Conservation (phyloP, 2,888 invertebrate genomes). For the Microctonus aethiopoides region DNA sequence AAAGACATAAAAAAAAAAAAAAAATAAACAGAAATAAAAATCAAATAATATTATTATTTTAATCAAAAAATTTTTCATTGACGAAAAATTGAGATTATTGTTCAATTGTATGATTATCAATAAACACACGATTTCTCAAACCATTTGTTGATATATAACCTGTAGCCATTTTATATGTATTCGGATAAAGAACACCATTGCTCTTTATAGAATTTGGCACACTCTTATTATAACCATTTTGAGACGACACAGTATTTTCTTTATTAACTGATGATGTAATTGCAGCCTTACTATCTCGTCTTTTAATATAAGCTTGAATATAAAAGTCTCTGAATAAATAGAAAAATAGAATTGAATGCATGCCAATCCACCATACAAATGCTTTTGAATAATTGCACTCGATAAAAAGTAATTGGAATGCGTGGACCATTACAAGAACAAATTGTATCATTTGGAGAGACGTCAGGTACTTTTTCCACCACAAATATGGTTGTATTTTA, state of each 20-base stretch:
- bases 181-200: conserved; percentile 63
- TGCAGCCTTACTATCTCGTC: conserved; percentile 33
- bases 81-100: conserved; percentile 20
- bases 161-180: conserved; percentile 67
- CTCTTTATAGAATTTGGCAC: conserved; percentile 56
- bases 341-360: conserved; percentile 93
- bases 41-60: neutral
- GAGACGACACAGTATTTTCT: conserved; percentile 18
- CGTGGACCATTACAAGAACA: conserved; percentile 86
- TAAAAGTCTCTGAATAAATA: conserved; percentile 94
- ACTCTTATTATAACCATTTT: conserved; percentile 42
- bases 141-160: conserved; percentile 69
- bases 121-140: conserved; percentile 69
- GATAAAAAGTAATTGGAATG: conserved; percentile 85
- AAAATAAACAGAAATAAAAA: neutral
- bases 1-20: neutral
- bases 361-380: conserved; percentile 91
- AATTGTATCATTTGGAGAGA: conserved; percentile 94
- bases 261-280: conserved; percentile 18
- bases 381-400: conserved; percentile 91
- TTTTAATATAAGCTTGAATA: conserved; percentile 78
- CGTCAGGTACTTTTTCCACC: conserved; percentile 97
- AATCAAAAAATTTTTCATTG: neutral
- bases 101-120: conserved; percentile 55
- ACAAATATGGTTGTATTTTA: conserved; percentile 84